Conservation (phyloP, 2,888 invertebrate genomes). For the Phyllotreta striolata region DNA sequence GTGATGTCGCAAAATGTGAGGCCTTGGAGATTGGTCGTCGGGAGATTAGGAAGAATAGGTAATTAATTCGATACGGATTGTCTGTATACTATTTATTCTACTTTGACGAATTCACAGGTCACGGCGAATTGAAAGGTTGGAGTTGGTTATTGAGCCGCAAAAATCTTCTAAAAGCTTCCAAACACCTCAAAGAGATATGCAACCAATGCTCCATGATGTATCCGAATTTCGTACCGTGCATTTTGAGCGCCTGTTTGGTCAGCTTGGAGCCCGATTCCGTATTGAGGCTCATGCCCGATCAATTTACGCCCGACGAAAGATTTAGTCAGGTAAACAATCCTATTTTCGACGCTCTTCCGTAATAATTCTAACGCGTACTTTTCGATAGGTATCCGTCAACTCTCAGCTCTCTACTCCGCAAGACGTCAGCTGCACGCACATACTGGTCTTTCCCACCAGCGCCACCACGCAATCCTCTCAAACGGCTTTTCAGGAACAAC, state of each 20-base stretch:
- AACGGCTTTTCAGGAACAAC: conserved; percentile 72
- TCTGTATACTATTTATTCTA: background rate
- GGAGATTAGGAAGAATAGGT: conserved; percentile 87
- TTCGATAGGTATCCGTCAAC: conserved; percentile 74
- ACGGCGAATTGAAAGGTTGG: conserved; percentile 98
- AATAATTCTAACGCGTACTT: background rate
- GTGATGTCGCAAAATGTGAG: conserved; percentile 92
- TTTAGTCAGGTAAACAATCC: conserved; percentile 66
- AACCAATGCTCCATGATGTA: conserved; percentile 85
- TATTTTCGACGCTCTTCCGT: background rate
- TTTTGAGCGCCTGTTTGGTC: conserved; percentile 97
- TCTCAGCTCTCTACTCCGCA: conserved; percentile 93
- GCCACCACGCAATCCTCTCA: conserved; percentile 89
- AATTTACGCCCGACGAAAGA: conserved; percentile 94
- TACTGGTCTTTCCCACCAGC: conserved; percentile 97
- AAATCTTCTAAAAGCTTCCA: conserved; percentile 86
- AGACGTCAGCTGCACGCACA: conserved; percentile 97
- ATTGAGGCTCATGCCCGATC: conserved; percentile 91
- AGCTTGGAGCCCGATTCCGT: conserved; percentile 69
- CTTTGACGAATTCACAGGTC: conserved; percentile 71
- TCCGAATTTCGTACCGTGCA: conserved; percentile 85
- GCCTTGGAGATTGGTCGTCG: conserved; percentile 96
- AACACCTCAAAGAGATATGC: conserved; percentile 89
- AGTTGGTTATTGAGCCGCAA: conserved; percentile 92
- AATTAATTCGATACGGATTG: conserved; percentile 62